Percentiles rank a stretch among this genome's conserved stretches.
These are phyloP conservation scores for Perithous albicinctus DNA, from an alignment of 2,888 invertebrate genomes.

Conservation along the genomic window DNA sequence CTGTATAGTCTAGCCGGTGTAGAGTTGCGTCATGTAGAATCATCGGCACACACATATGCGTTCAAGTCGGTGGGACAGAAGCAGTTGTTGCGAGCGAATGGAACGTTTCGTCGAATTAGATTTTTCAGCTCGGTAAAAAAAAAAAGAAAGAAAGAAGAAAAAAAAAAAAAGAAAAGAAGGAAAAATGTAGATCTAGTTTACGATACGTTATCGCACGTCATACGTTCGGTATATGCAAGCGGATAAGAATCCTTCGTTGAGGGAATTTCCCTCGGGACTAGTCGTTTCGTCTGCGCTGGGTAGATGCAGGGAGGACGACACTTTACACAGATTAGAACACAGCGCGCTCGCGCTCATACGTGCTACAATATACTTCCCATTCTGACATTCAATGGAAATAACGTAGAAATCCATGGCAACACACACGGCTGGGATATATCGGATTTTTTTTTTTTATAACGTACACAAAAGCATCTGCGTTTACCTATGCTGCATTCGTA, in stretches of 20 bases:
- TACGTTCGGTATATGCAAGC: slow-evolving; percentile 50
- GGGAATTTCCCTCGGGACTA: slow-evolving; percentile 73
- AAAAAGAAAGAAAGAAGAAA: too few relatives aligned
- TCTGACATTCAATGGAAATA: slow-evolving; percentile 63
- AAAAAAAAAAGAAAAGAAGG: too few relatives aligned
- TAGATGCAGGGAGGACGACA: slow-evolving; percentile 70
- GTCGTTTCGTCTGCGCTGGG: slow-evolving; percentile 68
- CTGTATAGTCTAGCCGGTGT: too few relatives aligned
- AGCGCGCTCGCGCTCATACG: slow-evolving; percentile 34
- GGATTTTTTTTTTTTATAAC: slow-evolving; percentile 16
- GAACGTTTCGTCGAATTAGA: slow-evolving; percentile 23
- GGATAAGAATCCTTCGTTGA: slow-evolving; percentile 70
- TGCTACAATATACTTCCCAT: slow-evolving; percentile 32
- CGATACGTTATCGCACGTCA: slow-evolving; percentile 47
- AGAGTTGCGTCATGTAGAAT: too few relatives aligned
- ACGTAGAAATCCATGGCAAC: slow-evolving; percentile 78
- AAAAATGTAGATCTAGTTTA: slow-evolving; percentile 42
- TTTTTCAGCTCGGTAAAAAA: slow-evolving; percentile 8
- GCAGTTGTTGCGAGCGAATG: background rate
- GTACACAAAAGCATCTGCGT: background rate
- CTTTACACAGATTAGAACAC: slow-evolving; percentile 74
- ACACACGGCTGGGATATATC: slow-evolving; percentile 69
- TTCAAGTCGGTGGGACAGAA: background rate
- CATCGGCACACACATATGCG: background rate
- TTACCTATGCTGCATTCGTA: background rate